Base-by-base conservation (phyloP, 2,797 vertebrate genomes). In the Galaxias olidus region DNA sequence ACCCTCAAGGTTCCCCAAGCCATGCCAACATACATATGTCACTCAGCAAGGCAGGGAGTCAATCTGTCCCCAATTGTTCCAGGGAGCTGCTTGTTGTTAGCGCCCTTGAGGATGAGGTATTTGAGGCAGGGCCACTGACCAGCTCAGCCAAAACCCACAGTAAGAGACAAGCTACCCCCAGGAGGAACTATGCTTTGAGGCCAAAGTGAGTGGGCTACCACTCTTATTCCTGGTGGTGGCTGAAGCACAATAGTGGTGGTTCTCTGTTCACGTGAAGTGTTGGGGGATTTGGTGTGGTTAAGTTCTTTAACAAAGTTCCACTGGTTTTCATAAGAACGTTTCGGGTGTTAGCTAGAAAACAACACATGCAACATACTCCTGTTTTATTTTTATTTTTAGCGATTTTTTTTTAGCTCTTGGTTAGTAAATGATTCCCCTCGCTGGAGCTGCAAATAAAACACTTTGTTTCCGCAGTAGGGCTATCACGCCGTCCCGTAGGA, bases 131-230 rank as follows among this genome's bases (percentile, higher is more conserved):
- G 11, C n/a, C 71, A 7, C 0, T 12, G 0, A 7, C 17, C 9
- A 59, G 59, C 55, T 50, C 69, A 1, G 69, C 59, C 54, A 66
- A 64, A 48, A 90, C 76, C 0, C 82, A 68, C 10, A 66, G 64
- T 0, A 84, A 65, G 49, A 84, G 86, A n/a, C n/a, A n/a, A n/a
- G 54, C 72, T n/a, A 85, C 84, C 12, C 82, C 74, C 1, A 77
- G 82, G n/a, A 87, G 77, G 58, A 55, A 10, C 18, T 54, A 7
- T 63, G 18, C 70, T n/a, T 72, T 77, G 53, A 72, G 44, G 40
- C 74, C 65, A 59, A 79, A 57, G 89, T 89, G 80, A 90, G 87
- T 86, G 10, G 0, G 44, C 54, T 19, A 9, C 30, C 2, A 43
- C 11, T 47, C n/a, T 17, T 19, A 10, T 14, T 42, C 15, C 8